phyloP scores from a whole-genome alignment of 2,797 vertebrate genomes.

The Muscicapa comitata region DNA sequence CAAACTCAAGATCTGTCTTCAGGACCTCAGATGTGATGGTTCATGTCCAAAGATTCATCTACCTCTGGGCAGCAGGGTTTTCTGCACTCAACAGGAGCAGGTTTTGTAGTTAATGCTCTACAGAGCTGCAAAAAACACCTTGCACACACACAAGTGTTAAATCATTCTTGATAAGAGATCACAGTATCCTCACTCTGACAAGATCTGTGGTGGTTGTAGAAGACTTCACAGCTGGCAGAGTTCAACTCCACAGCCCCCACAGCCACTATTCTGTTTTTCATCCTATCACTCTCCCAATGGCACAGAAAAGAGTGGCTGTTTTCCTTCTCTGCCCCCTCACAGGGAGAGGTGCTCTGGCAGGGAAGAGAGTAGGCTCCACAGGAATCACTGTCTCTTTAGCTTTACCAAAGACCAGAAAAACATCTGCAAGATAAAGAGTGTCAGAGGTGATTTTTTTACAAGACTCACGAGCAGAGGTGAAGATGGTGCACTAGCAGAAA shows the following conservation, averaged over 20 bases:
- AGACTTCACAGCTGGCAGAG: neutral
- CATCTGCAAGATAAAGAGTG: neutral
- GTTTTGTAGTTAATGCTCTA: neutral
- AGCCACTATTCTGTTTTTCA: neutral
- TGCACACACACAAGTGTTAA: neutral
- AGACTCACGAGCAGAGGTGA: neutral
- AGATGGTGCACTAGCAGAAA: neutral
- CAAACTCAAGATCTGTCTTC: neutral
- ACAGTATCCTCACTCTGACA: neutral
- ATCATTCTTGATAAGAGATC: neutral
- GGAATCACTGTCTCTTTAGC: rapidly evolving
- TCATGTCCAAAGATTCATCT: neutral
- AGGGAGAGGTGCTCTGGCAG: neutral
- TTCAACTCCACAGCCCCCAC: neutral
- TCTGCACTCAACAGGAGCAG: neutral
- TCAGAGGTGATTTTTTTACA: neutral
- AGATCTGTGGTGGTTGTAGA: neutral
- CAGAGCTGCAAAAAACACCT: neutral
- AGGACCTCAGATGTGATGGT: neutral
- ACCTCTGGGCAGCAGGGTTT: neutral
- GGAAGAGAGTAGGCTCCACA: neutral
- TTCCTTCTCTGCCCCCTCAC: neutral
- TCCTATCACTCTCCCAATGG: neutral
- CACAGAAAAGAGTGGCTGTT: rapidly evolving
- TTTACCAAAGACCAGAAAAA: neutral